phyloP scores from a whole-genome alignment of 1,140 invertebrate genomes.

The Brachionus calyciflorus region DNA sequence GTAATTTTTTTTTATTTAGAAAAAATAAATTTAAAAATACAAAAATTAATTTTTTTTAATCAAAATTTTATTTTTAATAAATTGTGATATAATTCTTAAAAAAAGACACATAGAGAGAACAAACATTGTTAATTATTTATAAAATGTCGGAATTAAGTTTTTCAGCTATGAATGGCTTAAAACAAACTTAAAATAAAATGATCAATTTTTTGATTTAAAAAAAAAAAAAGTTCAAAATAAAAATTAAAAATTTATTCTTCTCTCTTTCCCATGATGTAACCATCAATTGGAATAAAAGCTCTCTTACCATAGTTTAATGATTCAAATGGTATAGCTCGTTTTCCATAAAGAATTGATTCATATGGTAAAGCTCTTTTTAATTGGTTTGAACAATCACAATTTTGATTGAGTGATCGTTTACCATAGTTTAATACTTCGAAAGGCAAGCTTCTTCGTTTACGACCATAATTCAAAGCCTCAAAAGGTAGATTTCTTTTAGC shows the following conservation, averaged over 20 bases:
- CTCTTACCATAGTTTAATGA: conserved; percentile 38
- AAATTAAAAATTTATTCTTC: background rate
- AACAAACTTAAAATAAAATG: conserved; percentile 24
- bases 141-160: conserved; percentile 30
- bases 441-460: conserved; percentile 25
- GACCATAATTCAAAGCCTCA: background rate
- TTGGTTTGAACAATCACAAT: conserved; percentile 31
- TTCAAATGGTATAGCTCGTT: conserved; percentile 41
- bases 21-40: too few species aligned
- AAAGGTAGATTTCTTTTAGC: conserved; percentile 14
- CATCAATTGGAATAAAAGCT: conserved; percentile 37
- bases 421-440: conserved; percentile 43
- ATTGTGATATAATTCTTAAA: too few species aligned
- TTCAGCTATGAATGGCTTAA: conserved; percentile 23
- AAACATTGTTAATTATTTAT: background rate
- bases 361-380: conserved; percentile 25
- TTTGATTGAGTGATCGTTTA: background rate
- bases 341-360: conserved; percentile 25
- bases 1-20: too few species aligned
- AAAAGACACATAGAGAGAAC: too few species aligned
- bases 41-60: too few species aligned
- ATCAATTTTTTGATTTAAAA: background rate
- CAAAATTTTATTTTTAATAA: too few species aligned
- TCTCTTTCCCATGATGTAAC: conserved; percentile 46
- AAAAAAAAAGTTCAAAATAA: background rate